phyloP scores from a whole-genome alignment of 2,888 invertebrate species.

The Alentia gelatinosa region DNA sequence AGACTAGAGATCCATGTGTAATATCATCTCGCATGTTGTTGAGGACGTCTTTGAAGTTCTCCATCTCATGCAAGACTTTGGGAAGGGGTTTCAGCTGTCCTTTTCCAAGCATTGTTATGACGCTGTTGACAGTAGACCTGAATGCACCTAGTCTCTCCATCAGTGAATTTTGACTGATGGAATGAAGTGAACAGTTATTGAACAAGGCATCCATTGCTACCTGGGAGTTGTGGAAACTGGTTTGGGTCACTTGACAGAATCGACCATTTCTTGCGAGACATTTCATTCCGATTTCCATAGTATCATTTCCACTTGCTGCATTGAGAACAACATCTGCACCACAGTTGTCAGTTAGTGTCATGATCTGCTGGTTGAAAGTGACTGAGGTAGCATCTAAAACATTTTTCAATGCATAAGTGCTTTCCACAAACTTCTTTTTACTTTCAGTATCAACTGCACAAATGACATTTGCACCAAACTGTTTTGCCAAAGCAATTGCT shows the following conservation, averaged over 20 bases:
- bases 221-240: background rate
- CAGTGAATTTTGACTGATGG: conserved; percentile 40
- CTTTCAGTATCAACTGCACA: background rate
- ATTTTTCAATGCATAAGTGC: background rate
- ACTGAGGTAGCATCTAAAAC: background rate
- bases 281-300: background rate
- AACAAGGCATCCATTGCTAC: conserved; percentile 29
- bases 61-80: background rate
- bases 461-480: background rate
- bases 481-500: background rate
- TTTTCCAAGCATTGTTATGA: background rate
- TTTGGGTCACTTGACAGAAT: conserved; percentile 24
- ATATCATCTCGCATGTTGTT: conserved; percentile 18
- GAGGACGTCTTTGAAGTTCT: conserved; percentile 39
- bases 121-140: background rate
- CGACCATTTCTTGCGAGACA: background rate
- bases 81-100: conserved; percentile 45
- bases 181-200: conserved; percentile 45
- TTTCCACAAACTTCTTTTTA: background rate
- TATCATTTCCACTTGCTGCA: background rate
- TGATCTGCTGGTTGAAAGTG: background rate
- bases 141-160: conserved; percentile 38
- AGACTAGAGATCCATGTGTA: conserved; percentile 49
- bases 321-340: conserved; percentile 21
- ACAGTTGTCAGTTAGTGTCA: background rate